phyloP scores from a whole-genome alignment of 2,888 invertebrate genomes.

The Eupithecia inturbata region DNA sequence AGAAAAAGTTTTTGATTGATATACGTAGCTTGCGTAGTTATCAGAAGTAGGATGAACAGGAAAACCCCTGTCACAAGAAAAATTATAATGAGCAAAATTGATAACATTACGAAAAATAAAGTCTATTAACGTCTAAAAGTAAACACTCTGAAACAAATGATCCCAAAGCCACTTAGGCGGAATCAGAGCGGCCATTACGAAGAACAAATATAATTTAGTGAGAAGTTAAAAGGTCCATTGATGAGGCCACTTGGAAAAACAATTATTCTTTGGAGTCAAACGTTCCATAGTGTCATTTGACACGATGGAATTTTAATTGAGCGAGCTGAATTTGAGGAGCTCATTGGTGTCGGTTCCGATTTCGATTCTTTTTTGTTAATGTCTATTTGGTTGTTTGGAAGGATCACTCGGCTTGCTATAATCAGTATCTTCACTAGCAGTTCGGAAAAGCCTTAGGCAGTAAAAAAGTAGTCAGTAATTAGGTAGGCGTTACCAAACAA shows the following conservation, averaged over 20 bases:
- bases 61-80: neutral
- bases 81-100: conserved; percentile 23
- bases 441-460: neutral
- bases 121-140: conserved; percentile 33
- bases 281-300: no score
- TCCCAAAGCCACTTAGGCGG: conserved; percentile 27
- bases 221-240: conserved; percentile 34
- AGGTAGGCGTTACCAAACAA: neutral
- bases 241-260: conserved; percentile 34
- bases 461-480: neutral
- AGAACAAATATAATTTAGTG: conserved; percentile 36
- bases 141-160: conserved; percentile 38
- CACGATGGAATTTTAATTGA: conserved; percentile 37
- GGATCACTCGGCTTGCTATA: neutral
- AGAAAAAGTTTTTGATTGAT: conserved; percentile 10
- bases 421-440: neutral
- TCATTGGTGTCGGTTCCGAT: neutral
- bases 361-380: neutral
- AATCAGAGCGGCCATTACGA: conserved; percentile 32
- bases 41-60: neutral
- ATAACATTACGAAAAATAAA: conserved; percentile 28
- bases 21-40: neutral
- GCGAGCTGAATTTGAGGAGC: conserved; percentile 19
- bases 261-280: conserved; percentile 32
- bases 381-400: neutral